Conservation (phyloP, 2,113 vertebrate species). For the Actinemys pallida region DNA sequence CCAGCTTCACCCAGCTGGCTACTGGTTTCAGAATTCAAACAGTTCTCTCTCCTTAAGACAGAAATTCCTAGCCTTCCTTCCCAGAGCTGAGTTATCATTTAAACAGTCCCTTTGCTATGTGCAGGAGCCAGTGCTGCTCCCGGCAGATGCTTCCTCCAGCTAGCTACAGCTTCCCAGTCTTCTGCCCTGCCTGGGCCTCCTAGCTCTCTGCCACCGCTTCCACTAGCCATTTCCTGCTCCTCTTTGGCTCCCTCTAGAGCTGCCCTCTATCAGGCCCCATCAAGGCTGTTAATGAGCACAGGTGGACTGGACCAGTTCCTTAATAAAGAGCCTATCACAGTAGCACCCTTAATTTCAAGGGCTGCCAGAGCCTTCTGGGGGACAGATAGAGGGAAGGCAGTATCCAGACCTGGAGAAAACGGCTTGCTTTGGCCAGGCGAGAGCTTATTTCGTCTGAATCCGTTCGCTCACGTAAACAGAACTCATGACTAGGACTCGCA, state of each 20-base stretch:
- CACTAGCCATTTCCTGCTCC: background rate
- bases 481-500: too few relatives aligned
- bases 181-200: background rate
- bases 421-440: rapidly evolving
- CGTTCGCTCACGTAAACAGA: background rate
- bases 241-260: background rate
- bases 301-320: background rate
- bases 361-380: background rate
- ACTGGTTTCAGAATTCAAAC: background rate
- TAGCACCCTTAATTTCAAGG: background rate
- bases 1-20: background rate
- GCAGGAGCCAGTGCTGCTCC: background rate
- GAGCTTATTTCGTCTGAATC: background rate
- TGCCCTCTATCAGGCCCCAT: background rate
- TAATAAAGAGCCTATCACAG: background rate
- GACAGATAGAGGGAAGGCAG: background rate
- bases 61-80: background rate
- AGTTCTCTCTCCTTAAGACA: background rate
- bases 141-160: background rate
- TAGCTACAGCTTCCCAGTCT: background rate
- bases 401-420: background rate
- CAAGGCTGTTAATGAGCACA: background rate
- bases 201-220: background rate
- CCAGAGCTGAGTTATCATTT: background rate
- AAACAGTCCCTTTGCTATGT: background rate